Evolutionary conservation across 1,140 invertebrate genomes (phyloP).

Genomic region (Grapholita molesta): DNA sequence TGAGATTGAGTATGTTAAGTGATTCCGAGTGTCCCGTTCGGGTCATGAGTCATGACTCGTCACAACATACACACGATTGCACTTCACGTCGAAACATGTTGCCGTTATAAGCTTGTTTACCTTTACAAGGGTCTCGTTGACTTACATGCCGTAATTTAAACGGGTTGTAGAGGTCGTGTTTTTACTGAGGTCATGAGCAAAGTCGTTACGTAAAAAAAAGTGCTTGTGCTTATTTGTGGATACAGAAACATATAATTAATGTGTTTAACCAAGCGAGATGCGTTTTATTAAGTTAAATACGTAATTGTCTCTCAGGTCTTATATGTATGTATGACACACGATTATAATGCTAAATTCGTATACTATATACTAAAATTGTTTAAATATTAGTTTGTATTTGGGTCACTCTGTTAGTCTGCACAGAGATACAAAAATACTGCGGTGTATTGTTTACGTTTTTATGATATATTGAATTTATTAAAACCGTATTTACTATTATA

Average conservation of each 20-base stretch:
- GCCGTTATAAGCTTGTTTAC: constrained; percentile 3
- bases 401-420: not conserved
- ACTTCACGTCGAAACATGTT: not conserved
- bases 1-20: not conserved
- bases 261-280: not conserved
- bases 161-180: constrained; percentile 4
- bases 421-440: not conserved
- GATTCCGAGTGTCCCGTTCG: not conserved
- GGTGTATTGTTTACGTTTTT: not conserved
- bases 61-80: not conserved
- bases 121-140: not conserved
- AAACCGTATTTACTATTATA: not conserved
- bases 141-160: constrained; percentile 1
- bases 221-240: not conserved
- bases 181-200: constrained; percentile 2
- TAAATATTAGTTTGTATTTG: not conserved
- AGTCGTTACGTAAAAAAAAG: not conserved
- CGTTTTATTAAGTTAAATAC: not conserved
- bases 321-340: not conserved
- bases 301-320: not conserved
- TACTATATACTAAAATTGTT: not conserved
- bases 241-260: not conserved
- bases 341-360: not conserved
- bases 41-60: not conserved
- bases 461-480: not conserved